Evolutionary conservation across 2,888 invertebrate genomes (phyloP), one percentile per base, ranked within the genome.

Genomic region (Watsonalla binaria): DNA sequence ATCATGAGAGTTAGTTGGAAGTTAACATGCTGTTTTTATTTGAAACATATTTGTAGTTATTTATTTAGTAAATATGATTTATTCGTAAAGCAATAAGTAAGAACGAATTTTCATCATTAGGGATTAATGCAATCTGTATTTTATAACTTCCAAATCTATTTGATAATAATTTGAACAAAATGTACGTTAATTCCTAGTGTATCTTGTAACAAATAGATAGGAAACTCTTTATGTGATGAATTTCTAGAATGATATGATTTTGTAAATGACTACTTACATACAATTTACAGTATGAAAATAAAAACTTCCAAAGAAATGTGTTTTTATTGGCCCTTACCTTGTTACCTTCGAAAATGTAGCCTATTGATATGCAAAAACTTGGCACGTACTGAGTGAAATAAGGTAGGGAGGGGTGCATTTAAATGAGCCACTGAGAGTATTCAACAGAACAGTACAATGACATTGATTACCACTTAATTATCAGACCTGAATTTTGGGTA

Each of bases 201-300:
- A 64, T 72, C 24, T 24, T 66, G 67, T 61, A 61, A 56, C 51
- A 57, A 70, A 66, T 67, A 63, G 60, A 57, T 66, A 72, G 66
- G 68, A 60, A 65, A 70, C 68, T 76, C 74, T 73, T 69, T 72
- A 71, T 78, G 82, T 81, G 82, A 82, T 80, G 70, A 65, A 68
- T 71, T 73, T 73, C 63, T 74, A 74, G 70, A 76, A 71, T 71
- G 70, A 65, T 68, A 66, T 72, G 66, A 71, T 77, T 76, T 76
- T 82, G 78, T 79, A 81, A 76, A 77, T 79, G 72, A 59, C 63
- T 72, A 50, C 52, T 57, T 58, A 37, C 61, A 57, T 74, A 71
- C 37, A 67, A 70, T 78, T 74, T 72, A 74, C 66, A 68, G 70
- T 71, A 70, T 64, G 66, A 74, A 63, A 75, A 76, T 74, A 77